These are phyloP conservation scores for Tenrec ecaudatus DNA, from an alignment of 2,113 vertebrate genomes.

Conservation along the genomic window DNA sequence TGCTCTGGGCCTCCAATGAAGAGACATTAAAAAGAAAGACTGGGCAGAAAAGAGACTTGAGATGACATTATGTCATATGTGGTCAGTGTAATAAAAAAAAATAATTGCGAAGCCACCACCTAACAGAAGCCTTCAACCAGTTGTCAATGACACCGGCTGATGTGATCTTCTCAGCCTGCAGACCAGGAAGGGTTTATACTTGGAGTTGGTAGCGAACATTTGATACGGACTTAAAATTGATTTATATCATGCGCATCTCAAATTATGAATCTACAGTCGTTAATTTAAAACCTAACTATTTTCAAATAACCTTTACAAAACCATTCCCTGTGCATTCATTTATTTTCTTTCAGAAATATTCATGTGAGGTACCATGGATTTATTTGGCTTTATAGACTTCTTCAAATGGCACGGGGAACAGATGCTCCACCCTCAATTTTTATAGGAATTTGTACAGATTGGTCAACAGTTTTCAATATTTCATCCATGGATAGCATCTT, in stretches of 20 bases:
- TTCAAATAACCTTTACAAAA: constrained; percentile 39
- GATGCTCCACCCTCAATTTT: neutral
- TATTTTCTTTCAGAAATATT: constrained; percentile 3
- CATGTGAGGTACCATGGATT: neutral
- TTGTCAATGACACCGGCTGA: neutral
- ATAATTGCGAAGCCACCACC: constrained; percentile 64
- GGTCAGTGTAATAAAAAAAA: neutral
- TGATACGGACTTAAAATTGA: constrained; percentile 31
- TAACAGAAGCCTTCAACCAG: constrained; percentile 13
- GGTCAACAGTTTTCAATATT: neutral
- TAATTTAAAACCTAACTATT: constrained; percentile 7
- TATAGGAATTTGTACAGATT: neutral
- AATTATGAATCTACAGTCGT: neutral
- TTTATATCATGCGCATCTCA: constrained; percentile 30
- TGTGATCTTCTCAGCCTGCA: neutral
- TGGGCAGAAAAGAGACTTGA: constrained; percentile 4
- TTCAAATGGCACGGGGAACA: neutral
- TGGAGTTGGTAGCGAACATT: neutral
- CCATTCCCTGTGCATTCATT: neutral
- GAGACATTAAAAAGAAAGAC: constrained; percentile 28
- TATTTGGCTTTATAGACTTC: neutral
- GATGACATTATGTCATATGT: neutral
- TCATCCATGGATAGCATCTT: neutral
- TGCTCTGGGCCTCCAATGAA: constrained; percentile 22
- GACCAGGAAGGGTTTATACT: neutral